Evolutionary conservation across 2,113 vertebrate species (phyloP).

Genomic region (Notarius lentiginosus): DNA sequence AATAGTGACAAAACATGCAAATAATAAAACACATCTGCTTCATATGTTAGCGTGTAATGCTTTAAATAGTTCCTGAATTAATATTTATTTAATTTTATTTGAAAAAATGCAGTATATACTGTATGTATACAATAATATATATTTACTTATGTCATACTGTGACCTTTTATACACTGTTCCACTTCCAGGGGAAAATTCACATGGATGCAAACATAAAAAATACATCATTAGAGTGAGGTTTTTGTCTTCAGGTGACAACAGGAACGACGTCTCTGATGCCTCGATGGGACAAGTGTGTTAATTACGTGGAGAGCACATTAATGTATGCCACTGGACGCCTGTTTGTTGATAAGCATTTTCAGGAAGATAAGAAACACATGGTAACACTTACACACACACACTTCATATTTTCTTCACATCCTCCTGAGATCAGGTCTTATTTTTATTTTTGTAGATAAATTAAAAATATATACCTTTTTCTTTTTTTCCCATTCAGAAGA

Average conservation of each 20-base stretch:
- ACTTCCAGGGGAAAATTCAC: background rate
- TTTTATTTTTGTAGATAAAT: background rate
- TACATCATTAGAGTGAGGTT: background rate
- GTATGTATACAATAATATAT: too few species aligned
- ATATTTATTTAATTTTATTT: background rate
- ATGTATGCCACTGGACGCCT: conserved; percentile 87
- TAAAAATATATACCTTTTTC: background rate
- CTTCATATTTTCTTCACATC: background rate
- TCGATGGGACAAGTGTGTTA: conserved; percentile 96
- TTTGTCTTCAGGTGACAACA: conserved; percentile 79
- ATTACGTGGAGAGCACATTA: conserved; percentile 86
- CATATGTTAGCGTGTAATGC: background rate
- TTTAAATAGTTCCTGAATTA: background rate
- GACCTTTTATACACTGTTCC: background rate
- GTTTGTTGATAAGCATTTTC: conserved; percentile 91
- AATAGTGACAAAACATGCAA: too few species aligned
- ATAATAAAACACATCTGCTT: background rate
- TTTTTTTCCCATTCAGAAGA: background rate
- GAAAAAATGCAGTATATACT: background rate
- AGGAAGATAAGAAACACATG: conserved; percentile 96
- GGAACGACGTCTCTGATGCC: conserved; percentile 88
- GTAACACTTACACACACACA: conserved; percentile 59
- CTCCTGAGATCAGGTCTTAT: too few species aligned
- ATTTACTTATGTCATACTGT: background rate
- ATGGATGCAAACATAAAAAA: background rate